Base-by-base conservation (phyloP, 2,888 invertebrate genomes). In the Chymomyza caudatula region DNA sequence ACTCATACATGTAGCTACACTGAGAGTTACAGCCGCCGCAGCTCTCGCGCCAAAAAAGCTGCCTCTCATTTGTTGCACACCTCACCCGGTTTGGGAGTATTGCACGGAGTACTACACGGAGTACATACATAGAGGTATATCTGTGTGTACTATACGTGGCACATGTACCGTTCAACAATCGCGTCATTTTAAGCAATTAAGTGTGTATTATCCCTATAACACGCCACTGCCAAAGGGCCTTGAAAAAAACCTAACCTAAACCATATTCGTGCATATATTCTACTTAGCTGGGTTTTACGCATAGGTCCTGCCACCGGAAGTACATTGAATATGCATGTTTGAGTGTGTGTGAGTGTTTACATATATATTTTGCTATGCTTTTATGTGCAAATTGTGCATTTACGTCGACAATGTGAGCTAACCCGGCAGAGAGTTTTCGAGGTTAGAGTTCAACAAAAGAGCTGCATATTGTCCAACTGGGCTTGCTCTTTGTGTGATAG, bases 181-280 rank as follows among this genome's bases (percentile, higher is more conserved):
- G 86, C 82, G 85, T 84, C 75, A 79, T 84, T 86, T 85, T 79
- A 80, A 83, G 88, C 88, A 86, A 87, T 87, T 87, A 86, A 77
- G 85, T 80, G 80, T 86, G 87, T 82, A 86, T 86, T 86, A 87
- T 86, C 75, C 86, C 71, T 64, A 71, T 66, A 74, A 74, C 72
- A 73, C 72, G 75, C 78, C 76, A 71, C 82, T 84, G 77, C 74
- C 78, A 73, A 82, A 77, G 85, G 74, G 82, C 85, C 86, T 78
- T 81, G 86, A 86, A 84, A 84, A 37, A 37, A 37, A 37, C n/a
- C n/a, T n/a, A 69, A 69, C 71, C 53, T 13, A 37, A 37, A 37
- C 8, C 29, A 13, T 37, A 37, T 4, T 37, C 8, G 2, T 52
- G n/a, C 8, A 44, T 25, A 44, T 29, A 15, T 54, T 23, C 25